Base-by-base conservation (phyloP, 1,140 invertebrate genomes). In the Rhagoletis zephyria region DNA sequence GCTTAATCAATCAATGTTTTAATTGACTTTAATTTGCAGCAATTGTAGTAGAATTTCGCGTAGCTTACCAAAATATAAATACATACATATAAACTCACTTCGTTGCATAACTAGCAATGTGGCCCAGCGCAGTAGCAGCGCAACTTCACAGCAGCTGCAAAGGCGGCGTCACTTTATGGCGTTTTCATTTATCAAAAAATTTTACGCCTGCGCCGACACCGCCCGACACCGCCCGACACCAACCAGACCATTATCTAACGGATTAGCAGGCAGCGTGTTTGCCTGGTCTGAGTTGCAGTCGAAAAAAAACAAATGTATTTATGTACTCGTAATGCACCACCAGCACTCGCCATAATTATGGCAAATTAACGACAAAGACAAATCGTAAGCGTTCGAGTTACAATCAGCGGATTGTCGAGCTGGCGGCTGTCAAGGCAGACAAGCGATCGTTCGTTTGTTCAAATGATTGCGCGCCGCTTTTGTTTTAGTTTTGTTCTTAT, bases 331-430 rank as follows among this genome's bases (percentile, higher is more conserved):
- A 81, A 56, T 81, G 74, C 74, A 56, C 45, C 48, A 48, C 74
- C 51, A 81, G 51, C 74, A 81, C 74, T 42, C 74, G 74, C 74
- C 74, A 81, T 81, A 81, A 81, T 81, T 81, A 81, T 81, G 74
- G 74, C 74, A 81, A 81, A 81, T 81, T 81, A 81, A 81, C 74
- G 74, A 81, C 74, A 81, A 56, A 81, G 74, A 81, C 74, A 81
- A 81, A 81, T 81, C 74, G 74, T 81, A 81, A 81, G 16, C 45
- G 48, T 19, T 81, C n/a, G 10, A n/a, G 48, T 81, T 19, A 51
- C 48, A 81, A 9, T 81, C 74, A 81, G 48, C 74, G 48, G 12
- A 56, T 81, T 81, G 74, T 81, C 48, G 74, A 59, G 14, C 30
- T n/a, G 74, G 10, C 45, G 74, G 10, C 45, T 81, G 74, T 81